These are phyloP conservation scores for Sciurus niger DNA, from an alignment of 2,113 vertebrate species.

Conservation along the genomic window DNA sequence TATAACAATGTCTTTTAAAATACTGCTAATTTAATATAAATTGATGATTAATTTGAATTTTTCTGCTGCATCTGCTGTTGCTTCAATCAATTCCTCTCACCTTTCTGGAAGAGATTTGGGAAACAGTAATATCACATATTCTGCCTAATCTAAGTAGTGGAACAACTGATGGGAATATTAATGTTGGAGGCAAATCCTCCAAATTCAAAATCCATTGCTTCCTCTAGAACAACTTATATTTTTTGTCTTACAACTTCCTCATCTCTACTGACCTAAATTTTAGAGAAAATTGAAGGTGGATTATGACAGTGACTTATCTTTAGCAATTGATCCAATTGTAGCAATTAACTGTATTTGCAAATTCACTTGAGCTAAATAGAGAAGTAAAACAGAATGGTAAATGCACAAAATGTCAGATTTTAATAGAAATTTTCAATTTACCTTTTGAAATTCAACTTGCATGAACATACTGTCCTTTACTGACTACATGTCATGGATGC, in stretches of 20 bases:
- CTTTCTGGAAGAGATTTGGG: background rate
- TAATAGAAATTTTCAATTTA: background rate
- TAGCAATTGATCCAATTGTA: background rate
- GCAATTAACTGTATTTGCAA: background rate
- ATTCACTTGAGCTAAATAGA: background rate
- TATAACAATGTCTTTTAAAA: background rate
- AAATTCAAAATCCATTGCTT: background rate
- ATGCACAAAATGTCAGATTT: background rate
- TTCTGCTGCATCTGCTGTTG: background rate
- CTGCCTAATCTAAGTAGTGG: background rate
- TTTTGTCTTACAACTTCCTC: background rate
- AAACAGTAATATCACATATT: background rate
- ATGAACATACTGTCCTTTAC: background rate
- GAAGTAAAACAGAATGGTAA: background rate
- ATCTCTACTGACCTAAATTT: background rate
- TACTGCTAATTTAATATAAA: background rate
- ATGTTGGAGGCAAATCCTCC: background rate
- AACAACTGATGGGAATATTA: background rate
- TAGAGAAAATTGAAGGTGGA: conserved; percentile 12
- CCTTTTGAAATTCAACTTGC: conserved; percentile 15
- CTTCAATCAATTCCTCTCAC: background rate
- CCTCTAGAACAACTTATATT: background rate
- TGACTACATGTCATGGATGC: background rate
- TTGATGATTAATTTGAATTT: background rate
- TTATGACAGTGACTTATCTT: background rate